Conservation (phyloP, 2,888 invertebrate species). For the Hyposoter dolosus region DNA sequence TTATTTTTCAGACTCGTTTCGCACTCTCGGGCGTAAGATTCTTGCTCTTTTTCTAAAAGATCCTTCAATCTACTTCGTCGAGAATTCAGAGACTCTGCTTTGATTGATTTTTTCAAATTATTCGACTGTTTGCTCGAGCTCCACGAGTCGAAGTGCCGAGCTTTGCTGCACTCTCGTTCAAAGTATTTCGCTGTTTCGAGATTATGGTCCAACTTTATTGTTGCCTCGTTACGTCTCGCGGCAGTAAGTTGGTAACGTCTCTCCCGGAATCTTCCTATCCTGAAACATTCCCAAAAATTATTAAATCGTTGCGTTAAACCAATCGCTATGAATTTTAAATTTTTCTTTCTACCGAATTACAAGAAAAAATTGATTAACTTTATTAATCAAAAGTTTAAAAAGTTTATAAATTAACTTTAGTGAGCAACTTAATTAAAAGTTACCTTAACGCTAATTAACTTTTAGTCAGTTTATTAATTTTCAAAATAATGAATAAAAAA, state of each 20-base stretch:
- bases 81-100: conserved; percentile 73
- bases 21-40: conserved; percentile 73
- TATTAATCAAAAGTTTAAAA: too few species aligned
- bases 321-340: too few species aligned
- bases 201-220: conserved; percentile 76
- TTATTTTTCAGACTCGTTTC: conserved; percentile 62
- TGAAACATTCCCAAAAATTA: conserved; percentile 63
- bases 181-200: conserved; percentile 79
- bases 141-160: conserved; percentile 80
- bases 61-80: conserved; percentile 75
- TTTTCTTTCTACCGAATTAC: too few species aligned
- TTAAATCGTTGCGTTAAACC: not conserved
- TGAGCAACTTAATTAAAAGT: too few species aligned
- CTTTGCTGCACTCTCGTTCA: conserved; percentile 77
- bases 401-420: too few species aligned
- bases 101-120: conserved; percentile 71
- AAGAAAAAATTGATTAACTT: too few species aligned
- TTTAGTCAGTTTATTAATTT: too few species aligned
- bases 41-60: conserved; percentile 77
- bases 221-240: conserved; percentile 79
- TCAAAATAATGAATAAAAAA: too few species aligned
- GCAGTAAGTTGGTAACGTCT: conserved; percentile 81
- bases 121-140: conserved; percentile 68
- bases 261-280: conserved; percentile 78
- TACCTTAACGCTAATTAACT: too few species aligned